Base-by-base conservation (phyloP, 2,888 invertebrate species). In the Bellardia pandia region DNA sequence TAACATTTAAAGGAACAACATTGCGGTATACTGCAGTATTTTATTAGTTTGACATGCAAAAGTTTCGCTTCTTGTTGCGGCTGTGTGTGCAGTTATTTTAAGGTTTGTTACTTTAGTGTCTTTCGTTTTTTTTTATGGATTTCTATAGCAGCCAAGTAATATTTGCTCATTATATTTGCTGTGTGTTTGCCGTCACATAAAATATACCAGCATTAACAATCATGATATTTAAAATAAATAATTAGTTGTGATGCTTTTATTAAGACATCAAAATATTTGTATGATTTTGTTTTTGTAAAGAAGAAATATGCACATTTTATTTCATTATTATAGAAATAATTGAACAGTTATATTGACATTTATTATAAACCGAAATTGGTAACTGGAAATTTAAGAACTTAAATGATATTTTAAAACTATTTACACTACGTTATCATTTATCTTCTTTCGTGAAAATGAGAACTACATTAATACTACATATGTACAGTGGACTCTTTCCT, bases 101-200 rank as follows among this genome's bases (percentile, higher is more conserved):
- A 56, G 60, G 85, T 75, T 80, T 85, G 79, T 53, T 16, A 45
- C 72, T 74, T 30, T 69, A 79, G 60, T 13, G 45, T 68, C 74
- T 78, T 84, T 60, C 23, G 56, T 66, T 84, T 83, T 13, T 8
- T 81, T 13, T 8, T 75, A 45, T 58, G 37, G 30, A 6, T 53
- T 66, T 68, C 53, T 13, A 33, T 33, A 33, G 42, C 9, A 11
- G 48, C 23, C 48, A 23, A 6, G 37, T 68, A 14, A 9, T 8
- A 30, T 64, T 53, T 16, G 3, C 3, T 48, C 33, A 48, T 51
- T 16, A 69, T 30, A 37, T 14, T 14, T 53, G 37, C 6, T 51
- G 53, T 9, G 16, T 40, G 7, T 11, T 58, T 7, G 51, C 30
- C 33, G 64, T 56, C 74, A 71, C 30, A 64, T n/a, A 68, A 68